Base-by-base conservation (phyloP, 2,113 vertebrate genomes). In the Azemiops feae region DNA sequence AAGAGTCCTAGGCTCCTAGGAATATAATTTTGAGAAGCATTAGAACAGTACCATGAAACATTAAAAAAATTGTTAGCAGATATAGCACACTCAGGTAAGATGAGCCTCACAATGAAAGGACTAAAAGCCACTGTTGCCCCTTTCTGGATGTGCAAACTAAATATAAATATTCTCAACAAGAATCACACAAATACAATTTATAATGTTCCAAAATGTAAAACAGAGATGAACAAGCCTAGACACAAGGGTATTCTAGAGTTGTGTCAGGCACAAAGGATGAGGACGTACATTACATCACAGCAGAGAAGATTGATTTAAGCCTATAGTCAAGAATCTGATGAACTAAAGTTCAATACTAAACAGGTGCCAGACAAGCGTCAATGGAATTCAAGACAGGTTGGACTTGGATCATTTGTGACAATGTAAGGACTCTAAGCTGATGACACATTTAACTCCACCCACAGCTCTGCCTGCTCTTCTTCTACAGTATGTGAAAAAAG, bases 91-190 rank as follows among this genome's bases (percentile, higher is more conserved):
- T 74, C 27, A 55, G 88, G 5, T 92, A 95, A n/a, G 94, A 93
- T 95, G 93, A 94, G 93, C 3, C 0, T n/a, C 0, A 58, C 0
- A 64, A 18, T 89, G 92, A 47, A 91, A 85, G 90, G 92, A 57
- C 53, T 92, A 45, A 58, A 43, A 95, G 88, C 23, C 30, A 6
- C 86, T 16, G 30, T 93, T 95, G 94, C 92, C 39, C 92, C 58
- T 0, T 69, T 89, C 89, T 60, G 12, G 25, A 23, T 47, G 60
- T 3, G 0, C 25, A 50, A 2, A 0, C 11, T 69, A 64, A 64
- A 69, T n/a, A 74, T 74, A 34, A 74, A 12, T 34, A 74, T 74
- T 34, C 64, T 74, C 64, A 74, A 74, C 64, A 74, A 74, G n/a
- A 74, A 74, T n/a, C n/a, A 74, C 64, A 0, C 25, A 23, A 0